These are phyloP conservation scores for Cataglyphis albicans DNA, from an alignment of 2,888 invertebrate genomes.

Conservation along the genomic window DNA sequence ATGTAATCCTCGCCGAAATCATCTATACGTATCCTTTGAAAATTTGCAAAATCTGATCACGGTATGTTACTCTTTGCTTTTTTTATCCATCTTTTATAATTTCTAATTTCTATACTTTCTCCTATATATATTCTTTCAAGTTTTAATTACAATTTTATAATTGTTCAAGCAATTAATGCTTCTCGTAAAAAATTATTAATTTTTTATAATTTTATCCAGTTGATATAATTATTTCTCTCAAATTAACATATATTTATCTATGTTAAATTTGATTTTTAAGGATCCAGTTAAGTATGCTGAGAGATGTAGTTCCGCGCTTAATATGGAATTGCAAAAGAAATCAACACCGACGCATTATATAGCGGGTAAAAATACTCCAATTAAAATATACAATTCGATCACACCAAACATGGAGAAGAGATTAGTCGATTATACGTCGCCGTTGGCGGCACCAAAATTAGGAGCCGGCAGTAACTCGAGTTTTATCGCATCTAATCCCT, in stretches of 20 bases:
- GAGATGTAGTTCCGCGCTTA: constrained; percentile 39
- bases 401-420: constrained; percentile 7
- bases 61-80: constrained; percentile 68
- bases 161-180: not conserved
- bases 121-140: not conserved
- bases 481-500: constrained; percentile 57
- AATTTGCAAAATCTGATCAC: constrained; percentile 84
- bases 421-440: constrained; percentile 8
- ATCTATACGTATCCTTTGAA: constrained; percentile 86
- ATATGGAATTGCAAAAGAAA: constrained; percentile 78
- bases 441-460: constrained; percentile 6
- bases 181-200: not conserved
- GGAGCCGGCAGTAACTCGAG: constrained; percentile 35
- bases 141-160: constrained; percentile 20
- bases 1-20: constrained; percentile 88
- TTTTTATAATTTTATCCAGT: not conserved
- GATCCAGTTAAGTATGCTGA: constrained; percentile 73
- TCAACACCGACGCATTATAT: constrained; percentile 60
- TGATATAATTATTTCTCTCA: not conserved
- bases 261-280: constrained; percentile 65
- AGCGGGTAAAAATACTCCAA: constrained; percentile 61
- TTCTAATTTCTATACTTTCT: not conserved
- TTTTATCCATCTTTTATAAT: not conserved
- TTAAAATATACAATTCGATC: constrained; percentile 38
- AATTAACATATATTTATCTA: not conserved